Percentiles rank a stretch among this genome's conserved stretches.
phyloP scores from a whole-genome alignment of 2,888 invertebrate genomes.

The Bombylius discolor region DNA sequence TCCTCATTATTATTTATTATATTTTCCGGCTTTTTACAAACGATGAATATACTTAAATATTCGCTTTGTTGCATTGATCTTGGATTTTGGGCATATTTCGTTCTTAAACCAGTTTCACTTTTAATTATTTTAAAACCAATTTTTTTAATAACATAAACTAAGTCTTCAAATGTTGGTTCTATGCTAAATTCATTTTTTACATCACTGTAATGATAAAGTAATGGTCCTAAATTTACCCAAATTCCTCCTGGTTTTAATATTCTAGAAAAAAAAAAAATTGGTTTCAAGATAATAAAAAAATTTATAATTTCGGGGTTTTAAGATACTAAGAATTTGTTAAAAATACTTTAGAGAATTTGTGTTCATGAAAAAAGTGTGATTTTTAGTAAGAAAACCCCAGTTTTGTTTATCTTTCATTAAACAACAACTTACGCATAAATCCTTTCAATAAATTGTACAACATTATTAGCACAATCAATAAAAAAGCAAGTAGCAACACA shows the following conservation, averaged over 20 bases:
- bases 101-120: conserved; percentile 57
- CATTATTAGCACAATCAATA: conserved; percentile 95
- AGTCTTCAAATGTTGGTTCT: conserved; percentile 81
- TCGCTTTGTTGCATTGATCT: conserved; percentile 86
- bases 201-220: conserved; percentile 86
- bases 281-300: too few species aligned
- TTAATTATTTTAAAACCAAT: conserved; percentile 72
- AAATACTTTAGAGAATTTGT: too few species aligned
- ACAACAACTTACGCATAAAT: conserved; percentile 48
- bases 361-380: neutral
- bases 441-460: conserved; percentile 86
- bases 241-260: conserved; percentile 81
- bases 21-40: conserved; percentile 61
- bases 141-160: conserved; percentile 61
- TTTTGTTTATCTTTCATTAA: neutral
- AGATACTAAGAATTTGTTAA: too few species aligned
- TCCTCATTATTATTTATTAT: neutral
- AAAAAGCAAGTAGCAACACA: conserved; percentile 96
- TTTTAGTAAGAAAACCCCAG: too few species aligned
- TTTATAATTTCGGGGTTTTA: too few species aligned
- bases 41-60: conserved; percentile 85
- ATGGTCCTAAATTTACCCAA: conserved; percentile 84
- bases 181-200: conserved; percentile 77
- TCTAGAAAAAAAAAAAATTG: conserved; percentile 16
- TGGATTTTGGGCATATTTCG: conserved; percentile 85